These are phyloP conservation scores for Leucoma salicis DNA, from an alignment of 2,888 invertebrate genomes.

Conservation along the genomic window DNA sequence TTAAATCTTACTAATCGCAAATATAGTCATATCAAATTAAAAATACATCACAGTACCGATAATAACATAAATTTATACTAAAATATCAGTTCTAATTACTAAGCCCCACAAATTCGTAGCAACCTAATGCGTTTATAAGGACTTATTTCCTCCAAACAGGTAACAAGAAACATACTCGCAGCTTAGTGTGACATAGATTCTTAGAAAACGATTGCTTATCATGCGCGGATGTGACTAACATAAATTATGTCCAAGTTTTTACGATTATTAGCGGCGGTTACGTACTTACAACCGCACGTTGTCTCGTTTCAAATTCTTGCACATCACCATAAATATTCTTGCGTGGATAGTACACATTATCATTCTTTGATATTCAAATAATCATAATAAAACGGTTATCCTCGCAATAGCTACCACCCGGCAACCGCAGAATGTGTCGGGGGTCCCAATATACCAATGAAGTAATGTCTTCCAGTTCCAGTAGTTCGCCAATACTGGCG, in stretches of 20 bases:
- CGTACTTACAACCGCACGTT: slow-evolving; percentile 15
- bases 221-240: slow-evolving; percentile 50
- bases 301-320: slow-evolving; percentile 9
- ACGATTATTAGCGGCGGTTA: slow-evolving; percentile 25
- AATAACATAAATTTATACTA: background rate
- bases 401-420: too few relatives aligned
- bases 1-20: too few relatives aligned
- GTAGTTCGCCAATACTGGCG: too few relatives aligned
- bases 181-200: slow-evolving; percentile 42
- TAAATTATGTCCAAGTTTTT: slow-evolving; percentile 43
- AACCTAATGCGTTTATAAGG: slow-evolving; percentile 36
- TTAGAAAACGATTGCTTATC: slow-evolving; percentile 50
- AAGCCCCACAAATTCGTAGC: slow-evolving; percentile 11
- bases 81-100: slow-evolving; percentile 20
- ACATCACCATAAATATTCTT: too few relatives aligned
- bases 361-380: too few relatives aligned
- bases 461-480: too few relatives aligned
- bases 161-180: slow-evolving; percentile 28
- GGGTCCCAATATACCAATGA: too few relatives aligned
- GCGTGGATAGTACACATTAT: background rate
- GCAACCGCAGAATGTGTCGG: too few relatives aligned
- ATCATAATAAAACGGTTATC: too few relatives aligned
- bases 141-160: slow-evolving; percentile 34
- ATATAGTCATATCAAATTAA: too few relatives aligned
- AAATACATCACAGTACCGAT: slow-evolving; percentile 5